A percentile compares a stretch with the other conserved stretches of the same genome.
Conservation (phyloP, 64 coral and sea anemone genomes). For the Montipora foliosa region DNA sequence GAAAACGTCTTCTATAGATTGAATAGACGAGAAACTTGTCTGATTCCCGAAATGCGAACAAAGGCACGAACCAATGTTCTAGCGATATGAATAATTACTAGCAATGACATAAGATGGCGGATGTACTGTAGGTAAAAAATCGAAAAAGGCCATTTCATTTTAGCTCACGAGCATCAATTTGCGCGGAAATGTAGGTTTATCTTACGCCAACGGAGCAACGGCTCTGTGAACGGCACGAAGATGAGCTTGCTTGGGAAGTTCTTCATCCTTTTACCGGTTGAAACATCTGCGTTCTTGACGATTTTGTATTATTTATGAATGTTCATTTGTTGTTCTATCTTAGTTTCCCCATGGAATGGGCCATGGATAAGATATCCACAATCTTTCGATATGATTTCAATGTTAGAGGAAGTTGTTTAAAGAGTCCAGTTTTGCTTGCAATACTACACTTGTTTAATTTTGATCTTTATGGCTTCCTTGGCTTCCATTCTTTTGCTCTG, state of each 20-base stretch:
- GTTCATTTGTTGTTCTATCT: conserved; percentile 90
- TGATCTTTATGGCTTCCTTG: conserved; percentile 59
- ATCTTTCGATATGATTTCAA: background rate
- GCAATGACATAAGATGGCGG: conserved; percentile 65
- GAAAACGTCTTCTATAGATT: background rate
- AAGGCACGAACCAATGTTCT: conserved; percentile 76
- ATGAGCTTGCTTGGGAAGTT: conserved; percentile 40
- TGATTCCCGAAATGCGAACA: conserved; percentile 66
- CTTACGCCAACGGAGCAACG: background rate
- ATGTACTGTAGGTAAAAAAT: conserved; percentile 47
- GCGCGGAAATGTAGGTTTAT: background rate
- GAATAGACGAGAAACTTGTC: conserved; percentile 39
- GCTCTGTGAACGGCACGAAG: background rate
- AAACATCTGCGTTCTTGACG: conserved; percentile 84
- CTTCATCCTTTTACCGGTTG: conserved; percentile 69
- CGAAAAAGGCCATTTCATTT: conserved; percentile 37
- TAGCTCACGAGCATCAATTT: background rate
- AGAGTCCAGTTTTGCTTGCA: background rate
- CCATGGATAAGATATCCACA: conserved; percentile 56
- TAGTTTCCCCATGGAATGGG: conserved; percentile 18
- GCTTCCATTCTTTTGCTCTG: conserved; percentile 1
- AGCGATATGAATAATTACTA: conserved; percentile 84
- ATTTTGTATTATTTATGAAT: conserved; percentile 97
- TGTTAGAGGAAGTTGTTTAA: background rate
- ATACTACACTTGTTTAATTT: background rate